Conservation (phyloP, 1,140 invertebrate genomes). For the Nomia melanderi region DNA sequence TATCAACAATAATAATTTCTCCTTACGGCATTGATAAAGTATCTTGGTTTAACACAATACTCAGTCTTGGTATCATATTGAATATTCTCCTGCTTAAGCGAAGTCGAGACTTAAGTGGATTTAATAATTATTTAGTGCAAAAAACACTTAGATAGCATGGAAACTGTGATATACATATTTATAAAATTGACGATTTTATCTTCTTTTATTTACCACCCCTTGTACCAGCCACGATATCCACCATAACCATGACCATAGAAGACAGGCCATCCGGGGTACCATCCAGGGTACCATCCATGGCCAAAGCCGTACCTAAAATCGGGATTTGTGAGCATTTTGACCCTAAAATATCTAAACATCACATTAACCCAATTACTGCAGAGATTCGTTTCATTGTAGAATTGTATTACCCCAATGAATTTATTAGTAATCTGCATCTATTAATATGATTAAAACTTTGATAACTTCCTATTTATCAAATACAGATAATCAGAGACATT, state of each 20-base stretch:
- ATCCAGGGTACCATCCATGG: slow-evolving; percentile 58
- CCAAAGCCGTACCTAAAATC: slow-evolving; percentile 45
- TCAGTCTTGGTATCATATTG: not conserved
- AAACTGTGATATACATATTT: slow-evolving; percentile 19
- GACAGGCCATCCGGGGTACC: slow-evolving; percentile 57
- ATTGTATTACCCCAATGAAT: not conserved
- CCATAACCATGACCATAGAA: slow-evolving; percentile 50
- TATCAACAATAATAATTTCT: not conserved
- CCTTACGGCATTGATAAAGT: not conserved
- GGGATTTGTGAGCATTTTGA: not conserved
- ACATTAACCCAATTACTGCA: not conserved
- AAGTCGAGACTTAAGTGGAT: too few species aligned
- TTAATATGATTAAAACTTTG: too few species aligned
- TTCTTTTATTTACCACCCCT: slow-evolving; percentile 63
- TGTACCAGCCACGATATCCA: slow-evolving; percentile 66
- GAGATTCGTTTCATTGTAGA: not conserved
- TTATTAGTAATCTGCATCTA: too few species aligned
- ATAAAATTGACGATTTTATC: not conserved
- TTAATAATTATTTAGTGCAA: not conserved
- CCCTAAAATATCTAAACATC: not conserved
- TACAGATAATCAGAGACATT: too few species aligned
- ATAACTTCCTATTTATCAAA: too few species aligned
- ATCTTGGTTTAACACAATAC: not conserved
- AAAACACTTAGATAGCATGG: not conserved
- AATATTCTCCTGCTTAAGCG: not conserved